Evolutionary conservation across 2,113 vertebrate genomes (phyloP).

Genomic region (Grantiella picta): DNA sequence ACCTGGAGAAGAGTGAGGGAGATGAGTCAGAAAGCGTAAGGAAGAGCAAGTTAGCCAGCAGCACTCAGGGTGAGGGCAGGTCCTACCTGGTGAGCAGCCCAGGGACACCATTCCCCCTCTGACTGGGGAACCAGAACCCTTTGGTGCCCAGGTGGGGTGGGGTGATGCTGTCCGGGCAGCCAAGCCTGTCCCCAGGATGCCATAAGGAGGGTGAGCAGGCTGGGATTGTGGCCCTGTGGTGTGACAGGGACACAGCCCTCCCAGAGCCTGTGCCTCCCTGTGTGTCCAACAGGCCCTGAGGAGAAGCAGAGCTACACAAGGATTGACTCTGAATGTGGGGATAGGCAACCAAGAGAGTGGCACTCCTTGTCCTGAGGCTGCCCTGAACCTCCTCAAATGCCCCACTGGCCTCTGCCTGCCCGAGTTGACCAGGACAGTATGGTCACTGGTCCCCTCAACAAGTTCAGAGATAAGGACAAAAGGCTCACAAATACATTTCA

Average conservation of each 20-base stretch:
- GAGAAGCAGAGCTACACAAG: rapidly evolving
- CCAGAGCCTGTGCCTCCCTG: not conserved
- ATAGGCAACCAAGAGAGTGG: rapidly evolving
- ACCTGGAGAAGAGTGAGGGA: not conserved
- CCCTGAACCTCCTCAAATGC: not conserved
- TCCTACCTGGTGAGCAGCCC: not conserved
- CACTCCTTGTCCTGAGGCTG: not conserved
- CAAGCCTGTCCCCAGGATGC: not conserved
- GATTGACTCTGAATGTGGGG: not conserved
- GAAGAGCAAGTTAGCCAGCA: not conserved
- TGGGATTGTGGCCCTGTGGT: rapidly evolving
- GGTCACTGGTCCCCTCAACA: not conserved
- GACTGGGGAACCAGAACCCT: not conserved
- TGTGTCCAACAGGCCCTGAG: rapidly evolving
- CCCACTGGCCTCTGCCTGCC: not conserved
- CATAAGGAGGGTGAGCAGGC: rapidly evolving
- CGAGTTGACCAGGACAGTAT: too few species aligned
- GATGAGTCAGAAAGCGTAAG: not conserved
- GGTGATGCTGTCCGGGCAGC: too few species aligned
- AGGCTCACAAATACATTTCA: not conserved
- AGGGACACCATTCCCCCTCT: rapidly evolving
- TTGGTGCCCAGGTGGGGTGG: not conserved
- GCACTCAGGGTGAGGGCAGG: too few species aligned
- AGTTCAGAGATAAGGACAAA: not conserved
- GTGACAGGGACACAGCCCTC: not conserved